Evolutionary conservation across 2,797 vertebrate genomes (phyloP).

Genomic region (Netta rufina): DNA sequence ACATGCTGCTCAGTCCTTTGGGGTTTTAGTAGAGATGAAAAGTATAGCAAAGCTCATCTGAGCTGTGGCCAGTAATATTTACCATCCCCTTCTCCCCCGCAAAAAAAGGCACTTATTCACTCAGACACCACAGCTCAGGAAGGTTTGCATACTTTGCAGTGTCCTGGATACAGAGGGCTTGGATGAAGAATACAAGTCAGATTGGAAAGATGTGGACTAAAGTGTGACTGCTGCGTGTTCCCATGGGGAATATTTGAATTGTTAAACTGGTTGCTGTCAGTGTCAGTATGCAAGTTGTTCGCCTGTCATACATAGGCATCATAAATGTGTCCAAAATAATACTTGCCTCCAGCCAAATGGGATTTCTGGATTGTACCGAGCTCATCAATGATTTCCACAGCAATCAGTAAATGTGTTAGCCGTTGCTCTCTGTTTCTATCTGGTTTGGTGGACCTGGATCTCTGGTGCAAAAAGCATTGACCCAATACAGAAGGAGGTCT

Average conservation of each 20-base stretch:
- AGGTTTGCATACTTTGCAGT: background rate
- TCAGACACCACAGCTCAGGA: background rate
- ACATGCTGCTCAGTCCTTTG: constrained; percentile 18
- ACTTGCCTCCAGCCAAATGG: background rate
- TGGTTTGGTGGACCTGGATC: background rate
- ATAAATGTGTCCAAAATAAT: background rate
- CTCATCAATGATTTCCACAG: background rate
- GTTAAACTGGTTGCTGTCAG: background rate
- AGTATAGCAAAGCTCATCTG: constrained; percentile 33
- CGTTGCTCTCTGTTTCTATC: background rate
- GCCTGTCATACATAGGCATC: background rate
- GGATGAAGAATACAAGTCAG: background rate
- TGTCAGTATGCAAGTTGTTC: background rate
- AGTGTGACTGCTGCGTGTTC: background rate
- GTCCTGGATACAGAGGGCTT: background rate
- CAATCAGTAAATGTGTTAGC: background rate
- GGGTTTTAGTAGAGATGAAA: constrained; percentile 42
- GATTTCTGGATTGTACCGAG: background rate
- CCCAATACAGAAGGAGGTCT: background rate
- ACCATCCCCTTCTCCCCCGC: background rate
- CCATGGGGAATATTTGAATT: background rate
- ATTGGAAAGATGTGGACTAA: background rate
- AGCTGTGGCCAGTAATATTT: constrained; percentile 37
- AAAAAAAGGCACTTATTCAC: background rate
- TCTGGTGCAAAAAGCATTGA: background rate